Conservation (phyloP, 2,113 vertebrate genomes). For the Limnothrissa miodon region DNA sequence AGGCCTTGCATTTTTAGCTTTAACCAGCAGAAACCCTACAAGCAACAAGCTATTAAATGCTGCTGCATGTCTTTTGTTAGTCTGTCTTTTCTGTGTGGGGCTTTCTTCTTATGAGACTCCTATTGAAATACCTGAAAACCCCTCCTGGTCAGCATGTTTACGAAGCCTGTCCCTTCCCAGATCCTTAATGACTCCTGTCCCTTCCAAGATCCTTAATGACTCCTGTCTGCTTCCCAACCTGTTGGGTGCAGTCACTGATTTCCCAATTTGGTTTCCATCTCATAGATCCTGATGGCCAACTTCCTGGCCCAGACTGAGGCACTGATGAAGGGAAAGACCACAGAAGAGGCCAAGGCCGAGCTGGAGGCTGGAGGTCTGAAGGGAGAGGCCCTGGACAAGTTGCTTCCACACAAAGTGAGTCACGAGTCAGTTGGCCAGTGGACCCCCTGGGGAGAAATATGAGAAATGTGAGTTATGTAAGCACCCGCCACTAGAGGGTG, state of each 20-base stretch:
- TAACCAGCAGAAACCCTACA: no score
- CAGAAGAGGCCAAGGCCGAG: conserved; percentile 83
- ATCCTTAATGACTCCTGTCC: not conserved
- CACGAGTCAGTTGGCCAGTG: conserved; percentile 44
- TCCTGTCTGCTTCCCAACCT: not conserved
- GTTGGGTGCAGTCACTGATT: not conserved
- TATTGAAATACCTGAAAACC: not conserved
- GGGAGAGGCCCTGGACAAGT: conserved; percentile 78
- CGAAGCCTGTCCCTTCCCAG: not conserved
- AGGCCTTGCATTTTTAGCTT: no score
- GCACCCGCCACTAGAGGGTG: not conserved
- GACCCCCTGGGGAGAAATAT: conserved; percentile 17
- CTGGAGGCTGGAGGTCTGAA: conserved; percentile 78
- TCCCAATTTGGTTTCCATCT: not conserved
- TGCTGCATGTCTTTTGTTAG: not conserved
- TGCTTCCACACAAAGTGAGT: conserved; percentile 91
- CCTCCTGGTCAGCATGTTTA: not conserved
- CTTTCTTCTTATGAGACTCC: not conserved
- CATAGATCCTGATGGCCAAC: conserved; percentile 91
- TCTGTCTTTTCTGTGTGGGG: not conserved
- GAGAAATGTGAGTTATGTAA: not conserved
- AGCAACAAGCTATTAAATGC: not conserved
- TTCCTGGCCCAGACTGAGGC: conserved; percentile 97
- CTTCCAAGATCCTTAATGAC: no score
- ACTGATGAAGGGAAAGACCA: conserved; percentile 91